Evolutionary conservation across 2,113 vertebrate species (phyloP), one percentile per base, ranked within the genome.

Genomic region (Anolis sagrei): DNA sequence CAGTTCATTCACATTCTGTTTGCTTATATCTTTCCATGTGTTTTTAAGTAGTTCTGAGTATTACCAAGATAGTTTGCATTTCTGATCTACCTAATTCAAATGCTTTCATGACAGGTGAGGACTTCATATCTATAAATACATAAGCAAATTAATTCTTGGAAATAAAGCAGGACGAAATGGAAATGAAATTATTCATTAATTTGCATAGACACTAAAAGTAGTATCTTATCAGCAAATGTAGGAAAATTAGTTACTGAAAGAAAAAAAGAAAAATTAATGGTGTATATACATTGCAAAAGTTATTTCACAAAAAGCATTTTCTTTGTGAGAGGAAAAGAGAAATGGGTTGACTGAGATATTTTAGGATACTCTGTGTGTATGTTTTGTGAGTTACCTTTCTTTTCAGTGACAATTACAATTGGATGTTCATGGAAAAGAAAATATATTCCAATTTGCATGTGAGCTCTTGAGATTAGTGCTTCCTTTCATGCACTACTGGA

Each of bases 401-500:
- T 92, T 72, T 84, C 79, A 81, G 79, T 93, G 87, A 95, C 89
- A 95, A 95, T 93, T 94, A 86, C 86, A 95, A 91, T 93, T 95
- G 89, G 92, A 93, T 91, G 73, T 92, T 85, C 73, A 76, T 89
- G 79, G 95, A 94, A 86, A 92, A 88, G 83, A 95, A 95, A 95
- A 95, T 91, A 87, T 4, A 78, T 49, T 90, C 86, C 85, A 95
- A 95, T 94, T 93, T 79, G 7, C 89, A 89, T 73, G 78, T 92
- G 90, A 94, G 92, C 92, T 95, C 88, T 90, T 85, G 89, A 95
- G 91, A 96, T 96, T 94, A 94, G 83, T 5, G 6, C 83, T 92
- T 91, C 73, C 83, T 92, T 95, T 95, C 92, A 92, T 89, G 92
- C 90, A 83, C 85, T 1, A 25, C 86, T 95, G 94, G 93, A 91